phyloP scores from a whole-genome alignment of 1,140 invertebrate genomes.

The Drosophila lini region DNA sequence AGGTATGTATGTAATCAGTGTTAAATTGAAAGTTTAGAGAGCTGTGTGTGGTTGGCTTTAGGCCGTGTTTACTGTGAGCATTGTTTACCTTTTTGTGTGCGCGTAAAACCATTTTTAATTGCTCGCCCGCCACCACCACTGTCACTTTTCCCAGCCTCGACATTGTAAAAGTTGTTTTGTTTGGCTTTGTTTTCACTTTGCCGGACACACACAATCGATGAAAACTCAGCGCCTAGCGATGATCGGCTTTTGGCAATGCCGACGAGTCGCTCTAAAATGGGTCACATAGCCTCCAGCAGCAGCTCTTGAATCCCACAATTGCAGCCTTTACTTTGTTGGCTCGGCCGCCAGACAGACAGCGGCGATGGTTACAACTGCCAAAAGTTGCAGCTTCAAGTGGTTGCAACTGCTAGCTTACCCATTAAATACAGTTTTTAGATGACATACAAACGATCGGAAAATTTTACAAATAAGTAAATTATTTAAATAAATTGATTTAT shows the following conservation, averaged over 20 bases:
- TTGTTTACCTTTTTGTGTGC: constrained; percentile 44
- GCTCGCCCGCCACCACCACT: constrained; percentile 42
- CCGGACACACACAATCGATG: constrained; percentile 9
- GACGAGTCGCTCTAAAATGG: constrained; percentile 28
- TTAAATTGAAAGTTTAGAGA: constrained; percentile 9
- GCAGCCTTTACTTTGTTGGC: not conserved
- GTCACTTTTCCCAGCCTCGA: constrained; percentile 67
- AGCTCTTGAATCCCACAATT: constrained; percentile 11
- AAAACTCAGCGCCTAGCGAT: constrained; percentile 9
- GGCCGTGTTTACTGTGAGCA: constrained; percentile 9
- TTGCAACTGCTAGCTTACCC: not conserved
- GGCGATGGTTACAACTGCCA: constrained; percentile 8
- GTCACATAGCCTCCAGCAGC: constrained; percentile 7
- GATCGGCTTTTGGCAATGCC: constrained; percentile 41
- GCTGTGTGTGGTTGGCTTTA: not conserved
- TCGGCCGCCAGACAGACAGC: constrained; percentile 1
- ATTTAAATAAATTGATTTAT: too few relatives aligned
- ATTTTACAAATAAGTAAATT: too few relatives aligned
- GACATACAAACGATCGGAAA: too few relatives aligned
- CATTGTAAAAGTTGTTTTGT: constrained; percentile 78
- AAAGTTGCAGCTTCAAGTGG: not conserved
- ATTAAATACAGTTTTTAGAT: not conserved
- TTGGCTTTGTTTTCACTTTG: constrained; percentile 71
- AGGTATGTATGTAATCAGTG: not conserved
- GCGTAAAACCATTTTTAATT: constrained; percentile 59